Percentiles rank a stretch among this genome's conserved stretches.
Evolutionary conservation across 2,888 invertebrate genomes (phyloP).

Genomic region (Euplagia quadripunctaria): DNA sequence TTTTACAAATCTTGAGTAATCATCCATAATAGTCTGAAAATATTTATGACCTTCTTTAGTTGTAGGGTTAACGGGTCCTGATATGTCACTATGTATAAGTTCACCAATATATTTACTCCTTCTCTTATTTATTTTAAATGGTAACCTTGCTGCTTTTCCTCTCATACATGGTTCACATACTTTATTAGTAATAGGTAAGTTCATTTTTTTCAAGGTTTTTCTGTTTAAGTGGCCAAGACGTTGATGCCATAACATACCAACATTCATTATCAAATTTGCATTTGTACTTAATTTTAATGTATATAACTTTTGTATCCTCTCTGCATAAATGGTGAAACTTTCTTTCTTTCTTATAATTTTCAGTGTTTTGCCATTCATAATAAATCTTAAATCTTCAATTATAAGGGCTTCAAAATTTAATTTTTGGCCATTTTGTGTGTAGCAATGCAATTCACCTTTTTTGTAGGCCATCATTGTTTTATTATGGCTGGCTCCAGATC

Average conservation of each 20-base stretch:
- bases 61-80: not conserved
- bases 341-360: no score
- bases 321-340: no score
- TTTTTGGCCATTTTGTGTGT: no score
- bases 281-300: no score
- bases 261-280: no score
- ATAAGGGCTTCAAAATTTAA: no score
- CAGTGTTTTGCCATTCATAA: no score
- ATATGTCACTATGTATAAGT: conserved; percentile 4
- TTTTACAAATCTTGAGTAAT: conserved; percentile 1
- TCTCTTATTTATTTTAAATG: not conserved
- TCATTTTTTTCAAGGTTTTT: not conserved
- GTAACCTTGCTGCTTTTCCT: not conserved
- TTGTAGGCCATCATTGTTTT: no score
- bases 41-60: not conserved
- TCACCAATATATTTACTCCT: not conserved
- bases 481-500: not conserved
- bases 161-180: not conserved
- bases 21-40: conserved; percentile 8
- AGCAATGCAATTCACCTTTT: no score
- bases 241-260: conserved; percentile 1
- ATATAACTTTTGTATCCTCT: no score
- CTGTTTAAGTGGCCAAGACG: not conserved
- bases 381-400: no score
- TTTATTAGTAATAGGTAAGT: not conserved